Percentiles rank a stretch among this genome's conserved stretches.
These are phyloP conservation scores for Decapterus maruadsi DNA, from an alignment of 2,797 vertebrate genomes.

Conservation along the genomic window DNA sequence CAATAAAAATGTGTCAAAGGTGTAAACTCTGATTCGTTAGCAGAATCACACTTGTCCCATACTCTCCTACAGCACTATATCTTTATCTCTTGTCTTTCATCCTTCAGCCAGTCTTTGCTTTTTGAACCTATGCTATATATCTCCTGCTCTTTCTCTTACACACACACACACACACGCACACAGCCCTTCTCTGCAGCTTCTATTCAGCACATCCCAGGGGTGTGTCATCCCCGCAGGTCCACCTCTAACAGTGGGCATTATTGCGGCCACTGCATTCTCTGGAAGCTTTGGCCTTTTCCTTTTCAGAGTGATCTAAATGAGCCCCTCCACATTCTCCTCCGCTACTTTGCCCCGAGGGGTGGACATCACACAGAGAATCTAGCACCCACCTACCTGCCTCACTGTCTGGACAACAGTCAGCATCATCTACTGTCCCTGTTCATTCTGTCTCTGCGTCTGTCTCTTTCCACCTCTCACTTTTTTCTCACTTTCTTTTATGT, in stretches of 20 bases:
- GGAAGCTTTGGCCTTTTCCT: slow-evolving; percentile 67
- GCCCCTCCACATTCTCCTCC: slow-evolving; percentile 68
- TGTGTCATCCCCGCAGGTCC: slow-evolving; percentile 58
- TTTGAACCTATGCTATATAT: slow-evolving; percentile 15
- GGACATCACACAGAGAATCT: slow-evolving; percentile 61
- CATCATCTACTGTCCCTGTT: slow-evolving; percentile 55
- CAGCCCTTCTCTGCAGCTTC: slow-evolving; percentile 30
- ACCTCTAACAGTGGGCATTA: slow-evolving; percentile 59
- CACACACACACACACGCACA: too few species aligned
- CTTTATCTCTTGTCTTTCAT: slow-evolving; percentile 33
- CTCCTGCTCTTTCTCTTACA: slow-evolving; percentile 26
- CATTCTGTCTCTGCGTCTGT: slow-evolving; percentile 27
- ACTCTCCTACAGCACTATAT: not conserved
- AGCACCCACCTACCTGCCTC: slow-evolving; percentile 56
- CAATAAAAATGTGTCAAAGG: slow-evolving; percentile 25
- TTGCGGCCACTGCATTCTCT: slow-evolving; percentile 53
- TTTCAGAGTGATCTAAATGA: slow-evolving; percentile 70
- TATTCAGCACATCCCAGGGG: slow-evolving; percentile 54
- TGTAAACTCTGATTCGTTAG: slow-evolving; percentile 1
- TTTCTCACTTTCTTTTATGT: slow-evolving; percentile 55
- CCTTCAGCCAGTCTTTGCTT: slow-evolving; percentile 25
- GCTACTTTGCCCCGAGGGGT: slow-evolving; percentile 62
- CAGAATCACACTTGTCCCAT: not conserved
- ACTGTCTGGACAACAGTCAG: slow-evolving; percentile 70
- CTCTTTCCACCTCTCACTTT: slow-evolving; percentile 36